Percentiles rank a stretch among this genome's conserved stretches.
These are phyloP conservation scores for Trigoniulus corallinus DNA, from an alignment of 1,140 invertebrate genomes.

Conservation along the genomic window DNA sequence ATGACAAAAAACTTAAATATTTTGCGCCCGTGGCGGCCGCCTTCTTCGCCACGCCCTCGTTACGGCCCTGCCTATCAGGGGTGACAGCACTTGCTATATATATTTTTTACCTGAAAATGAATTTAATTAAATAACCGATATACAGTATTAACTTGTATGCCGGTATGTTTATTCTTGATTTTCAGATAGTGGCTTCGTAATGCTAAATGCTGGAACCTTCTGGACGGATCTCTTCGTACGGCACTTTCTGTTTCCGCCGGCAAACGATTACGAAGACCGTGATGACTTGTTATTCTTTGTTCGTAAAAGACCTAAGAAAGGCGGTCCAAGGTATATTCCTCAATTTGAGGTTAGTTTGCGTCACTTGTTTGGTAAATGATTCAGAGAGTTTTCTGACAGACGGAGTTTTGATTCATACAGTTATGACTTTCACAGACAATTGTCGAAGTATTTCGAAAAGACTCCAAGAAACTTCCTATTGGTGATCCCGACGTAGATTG, in stretches of 20 bases:
- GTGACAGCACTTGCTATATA: too few relatives aligned
- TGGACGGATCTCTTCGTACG: constrained; percentile 91
- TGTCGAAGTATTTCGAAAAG: constrained; percentile 86
- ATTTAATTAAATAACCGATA: background rate
- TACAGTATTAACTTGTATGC: background rate
- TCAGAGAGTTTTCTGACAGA: background rate
- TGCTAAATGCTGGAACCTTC: constrained; percentile 79
- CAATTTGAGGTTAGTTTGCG: constrained; percentile 57
- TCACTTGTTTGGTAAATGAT: background rate
- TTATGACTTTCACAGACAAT: constrained; percentile 42
- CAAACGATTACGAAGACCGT: constrained; percentile 59
- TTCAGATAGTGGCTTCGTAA: constrained; percentile 75
- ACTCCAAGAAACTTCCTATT: constrained; percentile 87
- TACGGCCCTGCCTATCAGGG: too few relatives aligned
- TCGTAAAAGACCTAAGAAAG: constrained; percentile 73
- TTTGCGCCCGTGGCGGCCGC: too few relatives aligned
- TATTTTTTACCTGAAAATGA: too few relatives aligned
- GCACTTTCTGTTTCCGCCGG: constrained; percentile 78
- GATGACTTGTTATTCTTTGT: constrained; percentile 95
- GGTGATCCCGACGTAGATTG: constrained; percentile 92
- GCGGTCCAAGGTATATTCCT: constrained; percentile 60
- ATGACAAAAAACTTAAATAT: too few relatives aligned
- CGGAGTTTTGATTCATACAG: background rate
- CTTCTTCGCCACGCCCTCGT: too few relatives aligned
- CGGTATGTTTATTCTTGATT: constrained; percentile 4